These are phyloP conservation scores for Callosobruchus maculatus DNA, from an alignment of 2,888 invertebrate genomes.

Conservation along the genomic window DNA sequence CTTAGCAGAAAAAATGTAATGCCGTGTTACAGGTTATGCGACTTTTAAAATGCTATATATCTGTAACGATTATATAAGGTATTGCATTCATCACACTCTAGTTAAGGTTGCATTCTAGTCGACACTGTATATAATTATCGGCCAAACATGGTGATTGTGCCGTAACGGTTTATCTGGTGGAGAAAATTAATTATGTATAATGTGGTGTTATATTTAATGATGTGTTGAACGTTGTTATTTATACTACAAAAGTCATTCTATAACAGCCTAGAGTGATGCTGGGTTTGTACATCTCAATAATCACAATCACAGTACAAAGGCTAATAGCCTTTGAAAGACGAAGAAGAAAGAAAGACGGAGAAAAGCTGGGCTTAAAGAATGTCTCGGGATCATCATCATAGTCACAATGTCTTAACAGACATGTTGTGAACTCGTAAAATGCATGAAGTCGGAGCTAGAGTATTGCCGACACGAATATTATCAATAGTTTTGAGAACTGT, in stretches of 20 bases:
- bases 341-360: no score
- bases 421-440: no score
- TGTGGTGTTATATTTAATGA: background rate
- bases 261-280: no score
- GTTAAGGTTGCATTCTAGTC: background rate
- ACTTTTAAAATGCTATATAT: background rate
- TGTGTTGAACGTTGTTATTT: background rate
- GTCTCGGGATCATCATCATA: no score
- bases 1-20: background rate
- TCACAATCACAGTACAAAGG: no score
- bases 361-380: no score
- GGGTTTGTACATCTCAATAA: no score
- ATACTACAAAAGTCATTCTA: background rate
- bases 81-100: background rate
- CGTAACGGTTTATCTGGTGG: background rate
- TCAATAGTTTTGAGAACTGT: no score
- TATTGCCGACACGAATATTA: no score
- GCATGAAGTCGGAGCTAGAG: no score
- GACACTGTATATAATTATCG: background rate
- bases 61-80: background rate
- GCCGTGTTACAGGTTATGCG: background rate
- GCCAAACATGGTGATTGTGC: background rate
- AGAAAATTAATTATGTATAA: background rate
- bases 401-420: no score
- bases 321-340: no score